Evolutionary conservation across 2,113 vertebrate species (phyloP).

Genomic region (Arothron firmamentum): DNA sequence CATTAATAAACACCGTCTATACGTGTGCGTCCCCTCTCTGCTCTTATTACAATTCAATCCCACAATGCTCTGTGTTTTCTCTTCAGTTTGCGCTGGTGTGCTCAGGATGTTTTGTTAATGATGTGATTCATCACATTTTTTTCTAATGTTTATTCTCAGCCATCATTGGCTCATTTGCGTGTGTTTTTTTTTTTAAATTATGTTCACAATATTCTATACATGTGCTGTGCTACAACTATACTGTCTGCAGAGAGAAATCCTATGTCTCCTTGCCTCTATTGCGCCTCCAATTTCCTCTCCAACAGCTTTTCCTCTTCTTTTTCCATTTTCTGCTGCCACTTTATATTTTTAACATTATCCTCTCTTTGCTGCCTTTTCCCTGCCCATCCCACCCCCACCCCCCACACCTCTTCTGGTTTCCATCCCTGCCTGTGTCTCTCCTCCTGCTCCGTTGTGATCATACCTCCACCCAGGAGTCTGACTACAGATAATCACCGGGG

Average conservation of each 20-base stretch:
- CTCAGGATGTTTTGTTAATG: too few species aligned
- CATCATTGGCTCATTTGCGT: too few species aligned
- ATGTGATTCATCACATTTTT: too few species aligned
- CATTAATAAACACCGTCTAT: slow-evolving; percentile 59
- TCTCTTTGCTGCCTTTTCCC: background rate
- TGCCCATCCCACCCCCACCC: too few species aligned
- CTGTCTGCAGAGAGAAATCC: background rate
- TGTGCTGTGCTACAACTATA: background rate
- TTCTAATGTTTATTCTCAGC: too few species aligned
- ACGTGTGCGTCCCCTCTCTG: slow-evolving; percentile 41
- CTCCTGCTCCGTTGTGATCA: slow-evolving; percentile 53
- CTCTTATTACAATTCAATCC: slow-evolving; percentile 44
- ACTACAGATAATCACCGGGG: slow-evolving; percentile 68
- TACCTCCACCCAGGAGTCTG: slow-evolving; percentile 58
- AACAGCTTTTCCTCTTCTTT: background rate
- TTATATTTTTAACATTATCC: background rate
- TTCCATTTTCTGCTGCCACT: background rate
- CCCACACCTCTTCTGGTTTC: slow-evolving; percentile 6
- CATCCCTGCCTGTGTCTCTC: slow-evolving; percentile 15
- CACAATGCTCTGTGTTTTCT: background rate
- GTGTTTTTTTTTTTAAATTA: too few species aligned
- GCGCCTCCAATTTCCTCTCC: slow-evolving; percentile 6
- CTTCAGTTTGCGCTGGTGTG: background rate
- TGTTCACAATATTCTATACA: too few species aligned
- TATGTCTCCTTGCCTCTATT: background rate